Base-by-base conservation (phyloP, 2,797 vertebrate genomes). In the Sparus aurata region DNA sequence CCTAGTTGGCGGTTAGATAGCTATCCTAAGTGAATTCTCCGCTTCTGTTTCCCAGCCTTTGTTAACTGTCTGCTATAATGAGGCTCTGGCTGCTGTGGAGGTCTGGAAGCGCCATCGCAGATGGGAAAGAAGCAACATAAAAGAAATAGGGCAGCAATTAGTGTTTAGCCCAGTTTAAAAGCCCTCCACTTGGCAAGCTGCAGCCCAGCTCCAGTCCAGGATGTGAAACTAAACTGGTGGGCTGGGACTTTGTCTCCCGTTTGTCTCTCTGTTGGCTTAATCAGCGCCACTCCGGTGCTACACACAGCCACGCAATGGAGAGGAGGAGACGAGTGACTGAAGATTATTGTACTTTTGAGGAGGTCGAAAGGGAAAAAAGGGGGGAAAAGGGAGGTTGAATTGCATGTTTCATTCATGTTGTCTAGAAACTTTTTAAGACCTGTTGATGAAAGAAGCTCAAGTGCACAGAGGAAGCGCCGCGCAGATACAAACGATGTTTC, bases 131-230 rank as follows among this genome's bases (percentile, higher is more conserved):
- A 92, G 91, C 91, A 92, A 94, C 93, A 95, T 95, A 94, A 95
- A 95, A 95, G 94, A 95, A 96, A 95, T 94, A 94, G 94, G 94
- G 93, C 93, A 95, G 93, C 94, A 96, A 96, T 96, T 95, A 96
- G 94, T 94, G 93, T 95, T 95, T 94, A 95, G 91, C 91, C 93
- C 93, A 91, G 91, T 95, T 94, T 93, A 94, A 95, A 94, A 93
- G 93, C 92, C 94, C 91, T 93, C 91, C 93, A 94, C 93, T 95
- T 95, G 94, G 93, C 94, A 95, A 93, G 91, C 93, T 82, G 88
- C 81, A 41, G 84, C 92, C 91, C 92, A 90, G 90, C 92, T 92
- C 87, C 87, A 89, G 91, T 93, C 93, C 92, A 94, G 93, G 93
- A 94, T 93, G 90, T 92, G 90, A 92, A 92, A 92, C 92, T 95